Evolutionary conservation across 2,888 invertebrate genomes (phyloP), one percentile per base, ranked within the genome.

Genomic region (Pristionchus maxplancki): DNA sequence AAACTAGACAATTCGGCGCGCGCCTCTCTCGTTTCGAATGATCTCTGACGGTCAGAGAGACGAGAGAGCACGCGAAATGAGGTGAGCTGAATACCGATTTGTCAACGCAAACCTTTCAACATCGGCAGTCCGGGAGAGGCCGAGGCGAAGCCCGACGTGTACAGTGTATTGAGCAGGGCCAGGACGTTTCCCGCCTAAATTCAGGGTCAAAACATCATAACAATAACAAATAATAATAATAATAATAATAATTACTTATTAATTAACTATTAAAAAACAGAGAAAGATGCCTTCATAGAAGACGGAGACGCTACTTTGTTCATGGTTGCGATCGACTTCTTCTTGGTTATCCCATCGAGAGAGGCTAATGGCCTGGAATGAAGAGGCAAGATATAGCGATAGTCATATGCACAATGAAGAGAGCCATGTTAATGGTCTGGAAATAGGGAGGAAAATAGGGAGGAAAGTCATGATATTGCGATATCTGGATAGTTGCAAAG

Each of bases 141-240:
- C 90, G 93, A 92, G 48, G 93, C 94, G 89, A 94, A 93, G 17
- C 94, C 94, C n/a, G 93, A 92, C 37, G 93, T 92, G 88, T 94
- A 94, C 64, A 94, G 89, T 4, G 94, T 93, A 88, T 94, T 93
- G 44, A 94, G 91, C 48, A 94, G 89, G 2, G 92, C 93, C 67
- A 94, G 90, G 1, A 94, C 94, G 90, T 91, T 91, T 85, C 91
- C 91, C 53, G 89, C 53, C 62, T 44, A 13, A 83, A 53, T 17
- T 82, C 28, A 4, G 1, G 48, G 5, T 31, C 20, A 24, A n/a
- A 20, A 31, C 31, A 3, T 11, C n/a, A 6, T n/a, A n/a, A n/a
- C n/a, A n/a, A n/a, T n/a, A n/a, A n/a, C n/a, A n/a, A n/a, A n/a
- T n/a, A n/a, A n/a, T 48, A 50, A 82, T 50, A 28, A 40, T 28